phyloP scores from a whole-genome alignment of 2,113 vertebrate genomes.

The Xiphorhynchus elegans region DNA sequence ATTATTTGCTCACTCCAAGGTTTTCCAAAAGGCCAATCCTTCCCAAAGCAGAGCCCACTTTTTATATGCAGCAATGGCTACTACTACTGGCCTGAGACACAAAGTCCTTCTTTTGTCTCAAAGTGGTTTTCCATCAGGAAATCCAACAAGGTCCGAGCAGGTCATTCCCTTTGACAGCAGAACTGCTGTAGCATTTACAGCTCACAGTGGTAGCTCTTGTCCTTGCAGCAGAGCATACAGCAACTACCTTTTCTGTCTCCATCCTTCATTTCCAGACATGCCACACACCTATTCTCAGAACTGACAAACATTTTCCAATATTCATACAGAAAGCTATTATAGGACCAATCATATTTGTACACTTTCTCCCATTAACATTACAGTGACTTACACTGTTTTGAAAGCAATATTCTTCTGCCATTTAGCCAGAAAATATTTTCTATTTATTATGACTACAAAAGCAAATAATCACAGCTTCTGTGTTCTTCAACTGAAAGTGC shows the following conservation, averaged over 20 bases:
- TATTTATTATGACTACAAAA: not conserved
- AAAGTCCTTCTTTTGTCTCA: not conserved
- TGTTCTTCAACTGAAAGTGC: not conserved
- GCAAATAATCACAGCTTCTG: not conserved
- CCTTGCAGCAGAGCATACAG: not conserved
- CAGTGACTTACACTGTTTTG: not conserved
- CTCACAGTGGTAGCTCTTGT: not conserved
- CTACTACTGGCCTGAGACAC: not conserved
- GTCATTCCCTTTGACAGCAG: not conserved
- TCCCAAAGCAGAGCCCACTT: not conserved
- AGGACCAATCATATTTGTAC: not conserved
- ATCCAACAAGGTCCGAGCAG: not conserved
- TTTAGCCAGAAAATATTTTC: not conserved
- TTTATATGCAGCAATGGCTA: not conserved
- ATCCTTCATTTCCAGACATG: not conserved
- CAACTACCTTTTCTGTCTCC: not conserved
- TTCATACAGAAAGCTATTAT: not conserved
- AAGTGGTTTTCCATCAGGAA: not conserved
- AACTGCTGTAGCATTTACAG: not conserved
- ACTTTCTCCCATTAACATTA: not conserved
- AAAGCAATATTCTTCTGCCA: not conserved
- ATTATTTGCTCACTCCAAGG: not conserved
- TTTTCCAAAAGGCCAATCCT: not conserved
- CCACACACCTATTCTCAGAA: not conserved
- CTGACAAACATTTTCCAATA: not conserved